Percentiles rank a stretch among this genome's conserved stretches.
phyloP scores from a whole-genome alignment of 2,888 invertebrate species.

The Cephus runcator region DNA sequence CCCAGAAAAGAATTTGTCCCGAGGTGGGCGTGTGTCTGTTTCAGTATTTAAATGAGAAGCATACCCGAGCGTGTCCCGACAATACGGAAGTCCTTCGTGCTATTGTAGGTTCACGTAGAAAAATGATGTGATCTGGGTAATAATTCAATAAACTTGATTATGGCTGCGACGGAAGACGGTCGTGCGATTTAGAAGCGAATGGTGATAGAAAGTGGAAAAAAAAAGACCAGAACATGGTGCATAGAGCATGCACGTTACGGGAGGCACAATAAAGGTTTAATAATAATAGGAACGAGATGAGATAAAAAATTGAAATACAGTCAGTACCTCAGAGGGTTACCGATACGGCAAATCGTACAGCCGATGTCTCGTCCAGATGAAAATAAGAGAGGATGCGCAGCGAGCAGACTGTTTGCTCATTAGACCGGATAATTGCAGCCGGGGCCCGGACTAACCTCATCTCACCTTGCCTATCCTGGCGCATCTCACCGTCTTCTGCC shows the following conservation, averaged over 20 bases:
- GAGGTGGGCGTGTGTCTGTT: background rate
- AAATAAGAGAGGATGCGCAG: slow-evolving; percentile 40
- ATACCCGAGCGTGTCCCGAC: background rate
- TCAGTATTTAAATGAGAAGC: background rate
- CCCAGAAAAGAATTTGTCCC: background rate
- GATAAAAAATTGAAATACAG: slow-evolving; percentile 23
- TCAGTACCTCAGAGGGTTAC: slow-evolving; percentile 8
- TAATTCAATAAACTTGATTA: slow-evolving; percentile 61
- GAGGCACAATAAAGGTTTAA: background rate
- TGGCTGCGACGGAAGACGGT: slow-evolving; percentile 12
- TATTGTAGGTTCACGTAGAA: background rate
- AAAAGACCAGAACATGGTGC: background rate
- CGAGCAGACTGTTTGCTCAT: slow-evolving; percentile 62
- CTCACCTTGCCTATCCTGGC: slow-evolving; percentile 32
- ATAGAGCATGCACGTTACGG: background rate
- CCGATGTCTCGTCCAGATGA: background rate
- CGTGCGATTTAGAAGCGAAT: background rate
- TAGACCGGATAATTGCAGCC: slow-evolving; percentile 64
- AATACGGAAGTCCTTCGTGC: background rate
- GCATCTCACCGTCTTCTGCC: slow-evolving; percentile 13
- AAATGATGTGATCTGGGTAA: slow-evolving; percentile 41
- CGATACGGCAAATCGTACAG: background rate
- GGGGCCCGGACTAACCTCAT: slow-evolving; percentile 47
- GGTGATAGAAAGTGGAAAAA: background rate
- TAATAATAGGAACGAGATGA: slow-evolving; percentile 7